A percentile compares a stretch with the other conserved stretches of the same genome.
Evolutionary conservation across 2,113 vertebrate species (phyloP).

Genomic region (Calidris pygmaea): DNA sequence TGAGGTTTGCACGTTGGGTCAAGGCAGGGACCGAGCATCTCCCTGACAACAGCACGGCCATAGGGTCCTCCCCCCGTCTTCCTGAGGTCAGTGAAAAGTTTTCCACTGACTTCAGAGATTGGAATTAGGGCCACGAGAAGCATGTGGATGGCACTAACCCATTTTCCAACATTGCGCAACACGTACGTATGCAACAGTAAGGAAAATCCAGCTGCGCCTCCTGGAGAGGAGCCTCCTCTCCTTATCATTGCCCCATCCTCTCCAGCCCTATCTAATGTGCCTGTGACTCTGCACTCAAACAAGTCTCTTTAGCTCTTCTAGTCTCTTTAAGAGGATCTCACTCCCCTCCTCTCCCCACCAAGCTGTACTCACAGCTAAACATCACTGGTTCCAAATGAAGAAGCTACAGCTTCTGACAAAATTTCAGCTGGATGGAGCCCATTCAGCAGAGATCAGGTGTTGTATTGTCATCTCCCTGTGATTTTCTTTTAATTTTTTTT

Average conservation of each 20-base stretch:
- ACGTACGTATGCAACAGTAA: fast-evolving
- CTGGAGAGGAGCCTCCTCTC: not conserved
- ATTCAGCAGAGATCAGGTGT: not conserved
- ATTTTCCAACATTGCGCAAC: not conserved
- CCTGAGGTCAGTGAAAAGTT: not conserved
- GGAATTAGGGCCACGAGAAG: not conserved
- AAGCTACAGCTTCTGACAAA: not conserved
- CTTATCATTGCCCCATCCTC: not conserved
- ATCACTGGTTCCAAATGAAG: not conserved
- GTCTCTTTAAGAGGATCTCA: not conserved
- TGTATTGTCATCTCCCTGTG: not conserved
- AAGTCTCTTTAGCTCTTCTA: not conserved
- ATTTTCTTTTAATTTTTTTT: not conserved
- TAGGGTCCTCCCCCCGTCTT: not conserved
- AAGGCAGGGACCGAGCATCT: not conserved
- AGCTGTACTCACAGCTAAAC: not conserved
- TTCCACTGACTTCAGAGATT: not conserved
- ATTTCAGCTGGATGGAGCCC: not conserved
- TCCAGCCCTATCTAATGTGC: fast-evolving
- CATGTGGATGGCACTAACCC: not conserved
- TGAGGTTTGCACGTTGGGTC: fast-evolving
- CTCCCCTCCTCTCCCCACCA: no score
- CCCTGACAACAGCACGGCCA: not conserved
- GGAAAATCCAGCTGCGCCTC: not conserved
- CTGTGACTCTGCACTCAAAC: not conserved